phyloP scores from a whole-genome alignment of 2,797 vertebrate species.

The Syncerus caffer region DNA sequence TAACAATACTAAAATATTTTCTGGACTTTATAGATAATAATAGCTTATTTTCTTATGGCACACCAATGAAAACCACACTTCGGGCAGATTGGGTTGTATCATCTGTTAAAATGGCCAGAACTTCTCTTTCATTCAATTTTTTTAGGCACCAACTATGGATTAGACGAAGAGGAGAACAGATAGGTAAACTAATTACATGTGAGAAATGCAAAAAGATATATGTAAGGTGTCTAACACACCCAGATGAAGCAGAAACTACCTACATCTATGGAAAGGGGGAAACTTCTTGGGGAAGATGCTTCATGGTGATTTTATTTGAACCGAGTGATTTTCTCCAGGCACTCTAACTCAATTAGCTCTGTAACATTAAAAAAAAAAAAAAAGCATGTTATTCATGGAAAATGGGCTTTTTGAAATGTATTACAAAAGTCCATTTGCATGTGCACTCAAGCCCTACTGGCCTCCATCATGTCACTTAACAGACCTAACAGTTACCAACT shows the following conservation, averaged over 20 bases:
- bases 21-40: not conserved
- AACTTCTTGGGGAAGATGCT: not conserved
- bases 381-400: slow-evolving; percentile 41
- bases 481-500: not conserved
- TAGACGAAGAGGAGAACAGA: not conserved
- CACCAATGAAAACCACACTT: slow-evolving; percentile 10
- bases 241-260: not conserved
- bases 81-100: not conserved
- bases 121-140: not conserved
- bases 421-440: not conserved
- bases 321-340: slow-evolving; percentile 24
- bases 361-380: slow-evolving; percentile 3
- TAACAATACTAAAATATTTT: slow-evolving; percentile 34
- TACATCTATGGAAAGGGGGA: not conserved
- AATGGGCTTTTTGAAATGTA: slow-evolving; percentile 26
- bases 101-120: slow-evolving; percentile 26
- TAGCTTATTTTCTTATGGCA: not conserved
- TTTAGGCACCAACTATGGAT: not conserved
- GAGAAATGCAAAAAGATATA: slow-evolving; percentile 4
- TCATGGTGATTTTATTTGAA: not conserved
- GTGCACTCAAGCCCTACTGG: not conserved
- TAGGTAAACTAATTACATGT: not conserved
- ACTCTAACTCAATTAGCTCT: slow-evolving; percentile 31
- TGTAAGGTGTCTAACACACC: not conserved
- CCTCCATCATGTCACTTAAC: not conserved